A percentile compares a stretch with the other conserved stretches of the same genome.
Conservation (phyloP, 1,140 invertebrate genomes). For the Drosophila saltans region DNA sequence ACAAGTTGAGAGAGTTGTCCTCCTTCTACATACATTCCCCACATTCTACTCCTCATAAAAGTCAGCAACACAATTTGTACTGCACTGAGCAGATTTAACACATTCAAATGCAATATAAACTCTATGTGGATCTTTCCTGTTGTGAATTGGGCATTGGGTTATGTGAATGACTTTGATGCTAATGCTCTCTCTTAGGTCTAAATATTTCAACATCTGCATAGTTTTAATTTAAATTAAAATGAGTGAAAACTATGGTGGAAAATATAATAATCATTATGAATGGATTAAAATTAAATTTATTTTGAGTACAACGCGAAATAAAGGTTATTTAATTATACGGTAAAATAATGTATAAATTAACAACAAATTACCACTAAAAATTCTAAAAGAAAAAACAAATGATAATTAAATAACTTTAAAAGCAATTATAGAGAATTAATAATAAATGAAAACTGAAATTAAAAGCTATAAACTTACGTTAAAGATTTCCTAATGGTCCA, state of each 20-base stretch:
- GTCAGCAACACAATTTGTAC: conserved; percentile 69
- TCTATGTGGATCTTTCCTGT: conserved; percentile 32
- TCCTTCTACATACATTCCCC: neutral
- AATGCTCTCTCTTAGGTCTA: conserved; percentile 15
- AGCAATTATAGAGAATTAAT: too few relatives aligned
- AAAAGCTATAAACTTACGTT: too few relatives aligned
- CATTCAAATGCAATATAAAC: conserved; percentile 48
- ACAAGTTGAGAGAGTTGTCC: conserved; percentile 16
- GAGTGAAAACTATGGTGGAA: conserved; percentile 8
- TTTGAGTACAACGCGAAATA: neutral
- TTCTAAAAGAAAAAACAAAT: too few relatives aligned
- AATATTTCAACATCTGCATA: conserved; percentile 28
- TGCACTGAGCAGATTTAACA: conserved; percentile 70
- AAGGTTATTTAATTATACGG: neutral
- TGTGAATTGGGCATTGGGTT: conserved; percentile 17
- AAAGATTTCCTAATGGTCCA: too few relatives aligned
- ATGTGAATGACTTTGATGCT: conserved; percentile 46
- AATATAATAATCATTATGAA: neutral
- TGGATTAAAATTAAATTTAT: neutral
- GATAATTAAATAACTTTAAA: too few relatives aligned
- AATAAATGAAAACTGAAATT: too few relatives aligned
- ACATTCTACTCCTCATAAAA: conserved; percentile 51
- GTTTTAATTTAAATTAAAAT: conserved; percentile 70
- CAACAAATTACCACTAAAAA: too few relatives aligned
- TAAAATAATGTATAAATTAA: neutral